These are phyloP conservation scores for Cataglyphis hispanica DNA, from an alignment of 1,140 invertebrate genomes.

Conservation along the genomic window DNA sequence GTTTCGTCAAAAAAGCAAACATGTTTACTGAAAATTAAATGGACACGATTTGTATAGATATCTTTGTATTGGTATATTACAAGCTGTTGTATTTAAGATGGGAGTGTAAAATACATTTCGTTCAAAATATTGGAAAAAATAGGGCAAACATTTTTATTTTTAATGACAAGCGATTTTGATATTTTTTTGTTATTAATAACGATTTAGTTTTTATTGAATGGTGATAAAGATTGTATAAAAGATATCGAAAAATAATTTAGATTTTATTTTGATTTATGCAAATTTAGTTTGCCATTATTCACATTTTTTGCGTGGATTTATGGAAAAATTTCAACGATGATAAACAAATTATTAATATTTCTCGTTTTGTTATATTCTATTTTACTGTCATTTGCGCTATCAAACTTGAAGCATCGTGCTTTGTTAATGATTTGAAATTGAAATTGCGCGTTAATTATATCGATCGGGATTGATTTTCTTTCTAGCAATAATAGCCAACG, in stretches of 20 bases:
- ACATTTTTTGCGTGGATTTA: not conserved
- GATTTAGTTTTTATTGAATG: not conserved
- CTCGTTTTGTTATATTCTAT: conserved; percentile 11
- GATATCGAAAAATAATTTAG: not conserved
- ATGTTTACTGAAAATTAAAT: conserved; percentile 11
- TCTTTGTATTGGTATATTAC: not conserved
- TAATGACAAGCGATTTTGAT: not conserved
- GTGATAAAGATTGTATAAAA: not conserved
- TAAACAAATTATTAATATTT: conserved; percentile 35
- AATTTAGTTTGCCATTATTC: not conserved
- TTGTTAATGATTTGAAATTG: conserved; percentile 41
- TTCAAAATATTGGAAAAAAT: not conserved
- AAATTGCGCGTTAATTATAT: conserved; percentile 56
- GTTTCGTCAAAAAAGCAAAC: conserved; percentile 1
- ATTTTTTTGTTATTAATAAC: not conserved
- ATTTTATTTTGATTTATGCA: conserved; percentile 2
- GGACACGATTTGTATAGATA: not conserved
- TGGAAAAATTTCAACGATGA: not conserved
- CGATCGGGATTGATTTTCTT: conserved; percentile 26
- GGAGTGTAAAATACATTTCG: not conserved
- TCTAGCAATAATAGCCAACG: conserved; percentile 4
- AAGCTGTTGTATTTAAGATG: not conserved
- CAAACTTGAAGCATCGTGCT: not conserved
- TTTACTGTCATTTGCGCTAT: conserved; percentile 30
- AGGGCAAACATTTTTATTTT: not conserved